These are phyloP conservation scores for Pachyuromys duprasi DNA, from an alignment of 2,797 vertebrate species.

Conservation along the genomic window DNA sequence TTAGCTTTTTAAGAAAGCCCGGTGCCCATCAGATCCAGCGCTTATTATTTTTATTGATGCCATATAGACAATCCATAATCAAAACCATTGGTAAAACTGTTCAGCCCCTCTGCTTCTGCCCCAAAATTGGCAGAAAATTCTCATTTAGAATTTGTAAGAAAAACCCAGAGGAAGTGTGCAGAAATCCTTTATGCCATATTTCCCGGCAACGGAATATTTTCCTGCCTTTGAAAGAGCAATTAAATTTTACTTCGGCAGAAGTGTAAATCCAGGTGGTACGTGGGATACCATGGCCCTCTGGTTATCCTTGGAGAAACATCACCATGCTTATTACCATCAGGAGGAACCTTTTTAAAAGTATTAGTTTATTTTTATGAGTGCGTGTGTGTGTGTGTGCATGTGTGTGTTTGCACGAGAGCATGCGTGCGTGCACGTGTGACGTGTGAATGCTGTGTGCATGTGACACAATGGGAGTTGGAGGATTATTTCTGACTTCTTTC, in stretches of 20 bases:
- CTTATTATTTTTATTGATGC: slow-evolving; percentile 70
- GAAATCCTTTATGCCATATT: slow-evolving; percentile 70
- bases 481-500: background rate
- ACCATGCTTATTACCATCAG: background rate
- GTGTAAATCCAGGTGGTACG: slow-evolving; percentile 68
- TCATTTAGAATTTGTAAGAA: slow-evolving; percentile 73
- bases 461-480: background rate
- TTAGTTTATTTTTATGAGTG: background rate
- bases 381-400: background rate
- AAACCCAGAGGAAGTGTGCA: slow-evolving; percentile 68
- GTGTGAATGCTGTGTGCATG: background rate
- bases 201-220: slow-evolving; percentile 54
- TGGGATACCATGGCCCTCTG: background rate
- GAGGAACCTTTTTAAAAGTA: background rate
- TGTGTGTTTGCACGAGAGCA: background rate
- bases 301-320: slow-evolving; percentile 35
- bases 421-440: no score
- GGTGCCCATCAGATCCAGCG: slow-evolving; percentile 67
- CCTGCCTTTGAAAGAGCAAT: slow-evolving; percentile 65
- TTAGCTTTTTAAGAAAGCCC: slow-evolving; percentile 71
- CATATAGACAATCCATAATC: slow-evolving; percentile 70
- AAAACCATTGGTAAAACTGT: slow-evolving; percentile 61
- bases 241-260: slow-evolving; percentile 71
- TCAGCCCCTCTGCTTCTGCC: slow-evolving; percentile 48
- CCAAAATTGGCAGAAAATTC: slow-evolving; percentile 76